phyloP scores from a whole-genome alignment of 2,113 vertebrate species.

The Strix uralensis region DNA sequence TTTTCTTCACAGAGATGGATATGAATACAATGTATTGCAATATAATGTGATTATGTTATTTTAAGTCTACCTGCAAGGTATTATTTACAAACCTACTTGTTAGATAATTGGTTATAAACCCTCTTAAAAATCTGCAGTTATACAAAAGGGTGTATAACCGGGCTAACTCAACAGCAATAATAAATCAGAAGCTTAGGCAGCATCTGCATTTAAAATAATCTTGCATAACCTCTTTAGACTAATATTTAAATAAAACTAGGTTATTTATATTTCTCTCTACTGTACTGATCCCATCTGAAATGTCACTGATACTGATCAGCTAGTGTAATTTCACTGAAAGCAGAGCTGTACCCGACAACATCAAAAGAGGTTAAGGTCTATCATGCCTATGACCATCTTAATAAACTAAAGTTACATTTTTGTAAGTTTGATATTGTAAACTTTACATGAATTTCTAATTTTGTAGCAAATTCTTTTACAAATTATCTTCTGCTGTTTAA shows the following conservation, averaged over 20 bases:
- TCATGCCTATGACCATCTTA: background rate
- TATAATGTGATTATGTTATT: background rate
- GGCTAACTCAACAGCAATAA: background rate
- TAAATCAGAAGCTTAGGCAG: background rate
- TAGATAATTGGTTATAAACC: background rate
- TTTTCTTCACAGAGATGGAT: background rate
- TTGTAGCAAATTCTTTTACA: background rate
- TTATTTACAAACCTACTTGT: background rate
- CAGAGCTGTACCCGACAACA: background rate
- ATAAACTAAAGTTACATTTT: background rate
- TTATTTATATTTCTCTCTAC: background rate
- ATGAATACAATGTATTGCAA: background rate
- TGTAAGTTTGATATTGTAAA: background rate
- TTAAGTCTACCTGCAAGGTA: background rate
- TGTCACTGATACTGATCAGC: background rate
- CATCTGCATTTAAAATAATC: background rate
- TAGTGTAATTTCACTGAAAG: background rate
- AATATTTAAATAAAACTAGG: background rate
- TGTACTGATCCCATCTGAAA: background rate
- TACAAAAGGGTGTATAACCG: background rate
- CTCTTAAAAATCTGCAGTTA: background rate
- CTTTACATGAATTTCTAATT: background rate
- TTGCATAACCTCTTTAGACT: background rate
- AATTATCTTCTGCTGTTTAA: background rate
- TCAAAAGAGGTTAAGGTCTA: background rate